These are phyloP conservation scores for Cryptus armator DNA, from an alignment of 2,888 invertebrate genomes.

Conservation along the genomic window DNA sequence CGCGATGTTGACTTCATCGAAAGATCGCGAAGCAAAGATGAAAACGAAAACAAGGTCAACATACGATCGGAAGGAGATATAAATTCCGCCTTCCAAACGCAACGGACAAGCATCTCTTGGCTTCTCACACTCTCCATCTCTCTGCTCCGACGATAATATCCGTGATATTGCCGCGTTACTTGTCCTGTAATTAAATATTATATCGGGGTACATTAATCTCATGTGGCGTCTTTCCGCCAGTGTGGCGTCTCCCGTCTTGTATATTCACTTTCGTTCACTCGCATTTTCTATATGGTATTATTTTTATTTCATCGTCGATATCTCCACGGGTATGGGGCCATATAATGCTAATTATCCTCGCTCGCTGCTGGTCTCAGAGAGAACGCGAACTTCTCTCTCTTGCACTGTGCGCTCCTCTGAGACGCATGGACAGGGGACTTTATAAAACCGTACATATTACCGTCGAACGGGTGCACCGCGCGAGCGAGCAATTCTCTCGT, in stretches of 20 bases:
- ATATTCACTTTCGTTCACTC: constrained; percentile 35
- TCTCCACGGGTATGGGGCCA: constrained; percentile 26
- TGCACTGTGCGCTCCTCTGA: constrained; percentile 15
- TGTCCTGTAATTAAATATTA: constrained; percentile 66
- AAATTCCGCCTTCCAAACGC: constrained; percentile 14
- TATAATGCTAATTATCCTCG: constrained; percentile 65
- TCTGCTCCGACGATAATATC: constrained; percentile 52
- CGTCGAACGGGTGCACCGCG: constrained; percentile 26
- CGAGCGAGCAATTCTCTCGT: constrained; percentile 51
- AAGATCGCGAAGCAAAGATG: not conserved
- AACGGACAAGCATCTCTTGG: constrained; percentile 1
- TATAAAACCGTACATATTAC: constrained; percentile 24
- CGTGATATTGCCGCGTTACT: constrained; percentile 61
- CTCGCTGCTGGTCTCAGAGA: constrained; percentile 32
- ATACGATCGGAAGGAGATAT: constrained; percentile 26
- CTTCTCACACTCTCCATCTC: constrained; percentile 22
- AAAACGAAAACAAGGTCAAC: not conserved
- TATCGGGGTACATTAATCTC: constrained; percentile 61
- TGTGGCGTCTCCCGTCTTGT: constrained; percentile 45
- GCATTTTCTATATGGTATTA: constrained; percentile 29
- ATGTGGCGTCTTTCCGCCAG: constrained; percentile 52
- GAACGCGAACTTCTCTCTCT: constrained; percentile 55
- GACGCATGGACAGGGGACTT: constrained; percentile 38
- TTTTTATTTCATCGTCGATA: constrained; percentile 50
- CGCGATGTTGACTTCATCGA: constrained; percentile 10